Base-by-base conservation (phyloP, 2,888 invertebrate species). In the Herminia tarsipennalis region DNA sequence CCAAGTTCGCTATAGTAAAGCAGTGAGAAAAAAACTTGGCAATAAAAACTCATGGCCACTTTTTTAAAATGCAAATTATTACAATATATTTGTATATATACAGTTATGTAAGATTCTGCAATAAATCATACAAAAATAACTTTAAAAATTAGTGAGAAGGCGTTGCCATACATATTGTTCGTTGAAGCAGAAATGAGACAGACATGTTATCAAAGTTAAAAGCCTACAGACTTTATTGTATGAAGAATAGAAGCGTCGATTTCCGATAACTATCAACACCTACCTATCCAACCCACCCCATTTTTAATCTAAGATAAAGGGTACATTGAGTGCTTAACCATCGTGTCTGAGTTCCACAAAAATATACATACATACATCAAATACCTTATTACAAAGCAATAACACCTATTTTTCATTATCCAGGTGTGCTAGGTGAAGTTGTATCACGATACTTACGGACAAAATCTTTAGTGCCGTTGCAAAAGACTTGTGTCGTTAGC, bases 291-390 rank as follows among this genome's bases (percentile, higher is more conserved):
- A 70, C 73, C 70, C 70, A 52, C 66, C 72, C 81, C 73, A 74
- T 86, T 89, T 88, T 88, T 88, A 88, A 89, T 89, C 89, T 88
- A 76, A 88, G 88, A 88, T 89, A 89, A 88, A 88, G 85, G 83
- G 81, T 85, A 83, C 84, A 88, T 88, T 85, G 88, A 88, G 86
- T 85, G 77, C 86, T 84, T 86, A 87, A 85, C 83, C 81, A 76
- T 82, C 83, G 73, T 74, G 78, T 78, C 80, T 78, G 66, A 56
- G 47, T 62, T 45, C 50, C 61, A 64, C 77, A 66, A 72, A 64
- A 21, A 50, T 61, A 54, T 3, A 2, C 33, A 39, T 58, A 24
- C 62, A 37, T 12, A n/a, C n/a, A 2, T 10, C 4, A 17, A 40
- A 18, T n/a, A 38, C 43, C 35, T 51, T 69, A 55, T 25, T 0